Percentiles rank a stretch among this genome's conserved stretches.
phyloP scores from a whole-genome alignment of 2,113 vertebrate species.

The Chloebia gouldiae region DNA sequence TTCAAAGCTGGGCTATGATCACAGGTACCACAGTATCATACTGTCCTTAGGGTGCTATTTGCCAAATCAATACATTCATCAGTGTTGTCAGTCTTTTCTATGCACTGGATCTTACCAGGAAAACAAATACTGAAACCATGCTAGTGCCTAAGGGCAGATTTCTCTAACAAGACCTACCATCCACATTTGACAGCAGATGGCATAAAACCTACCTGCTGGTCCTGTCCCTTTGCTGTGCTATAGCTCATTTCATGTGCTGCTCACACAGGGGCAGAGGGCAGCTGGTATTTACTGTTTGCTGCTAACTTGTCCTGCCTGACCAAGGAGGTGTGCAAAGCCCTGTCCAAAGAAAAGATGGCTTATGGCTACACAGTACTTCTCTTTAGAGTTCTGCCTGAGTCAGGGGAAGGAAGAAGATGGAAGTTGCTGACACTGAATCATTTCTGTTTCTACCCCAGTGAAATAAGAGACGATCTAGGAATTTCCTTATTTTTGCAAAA shows the following conservation, averaged over 20 bases:
- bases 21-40: background rate
- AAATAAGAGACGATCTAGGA: background rate
- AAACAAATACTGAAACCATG: background rate
- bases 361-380: background rate
- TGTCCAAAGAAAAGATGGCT: background rate
- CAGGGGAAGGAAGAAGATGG: background rate
- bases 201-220: background rate
- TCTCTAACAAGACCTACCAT: background rate
- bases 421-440: background rate
- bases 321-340: background rate
- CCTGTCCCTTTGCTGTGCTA: background rate
- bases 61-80: background rate
- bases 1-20: background rate
- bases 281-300: background rate
- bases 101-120: background rate
- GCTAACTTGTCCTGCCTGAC: background rate
- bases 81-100: background rate
- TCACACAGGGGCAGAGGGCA: background rate
- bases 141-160: background rate
- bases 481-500: background rate
- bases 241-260: background rate
- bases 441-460: background rate
- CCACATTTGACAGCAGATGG: background rate
- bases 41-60: background rate
- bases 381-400: background rate